Conservation (phyloP, 1,140 invertebrate genomes). For the Aleiodes sp. region DNA sequence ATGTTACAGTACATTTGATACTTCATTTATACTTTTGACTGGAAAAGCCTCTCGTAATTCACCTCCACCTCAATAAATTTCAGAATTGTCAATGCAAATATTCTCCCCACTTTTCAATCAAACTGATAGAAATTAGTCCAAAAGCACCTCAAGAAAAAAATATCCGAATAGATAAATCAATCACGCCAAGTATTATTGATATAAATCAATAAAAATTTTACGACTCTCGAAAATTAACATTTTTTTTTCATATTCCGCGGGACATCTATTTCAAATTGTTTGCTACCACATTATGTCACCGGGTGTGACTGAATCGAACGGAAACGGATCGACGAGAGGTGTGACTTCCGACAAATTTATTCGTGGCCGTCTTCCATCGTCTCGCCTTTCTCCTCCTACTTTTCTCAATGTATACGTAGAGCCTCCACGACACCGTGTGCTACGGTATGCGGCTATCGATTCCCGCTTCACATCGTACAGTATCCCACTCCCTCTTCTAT, state of each 20-base stretch:
- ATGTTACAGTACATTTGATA: no score
- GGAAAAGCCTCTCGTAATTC: no score
- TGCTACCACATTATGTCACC: slow-evolving; percentile 17
- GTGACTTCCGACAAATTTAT: slow-evolving; percentile 55
- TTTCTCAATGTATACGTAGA: background rate
- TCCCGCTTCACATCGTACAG: slow-evolving; percentile 32
- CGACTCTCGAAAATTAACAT: no score
- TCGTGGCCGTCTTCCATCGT: slow-evolving; percentile 36
- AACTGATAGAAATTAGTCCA: no score
- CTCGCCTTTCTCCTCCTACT: background rate
- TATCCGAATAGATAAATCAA: no score
- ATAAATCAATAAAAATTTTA: no score
- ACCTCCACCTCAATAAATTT: no score
- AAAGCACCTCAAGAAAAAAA: no score
- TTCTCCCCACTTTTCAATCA: no score
- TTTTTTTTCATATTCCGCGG: background rate
- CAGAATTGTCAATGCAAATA: no score
- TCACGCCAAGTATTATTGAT: no score
- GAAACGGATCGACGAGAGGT: slow-evolving; percentile 38
- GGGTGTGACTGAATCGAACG: slow-evolving; percentile 31
- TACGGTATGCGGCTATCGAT: slow-evolving; percentile 46
- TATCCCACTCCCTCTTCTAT: background rate
- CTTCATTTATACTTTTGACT: no score
- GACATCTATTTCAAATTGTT: slow-evolving; percentile 20
- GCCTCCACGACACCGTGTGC: background rate